Evolutionary conservation across 2,888 invertebrate genomes (phyloP), one percentile per base, ranked within the genome.

Genomic region (Brachyptera putata): DNA sequence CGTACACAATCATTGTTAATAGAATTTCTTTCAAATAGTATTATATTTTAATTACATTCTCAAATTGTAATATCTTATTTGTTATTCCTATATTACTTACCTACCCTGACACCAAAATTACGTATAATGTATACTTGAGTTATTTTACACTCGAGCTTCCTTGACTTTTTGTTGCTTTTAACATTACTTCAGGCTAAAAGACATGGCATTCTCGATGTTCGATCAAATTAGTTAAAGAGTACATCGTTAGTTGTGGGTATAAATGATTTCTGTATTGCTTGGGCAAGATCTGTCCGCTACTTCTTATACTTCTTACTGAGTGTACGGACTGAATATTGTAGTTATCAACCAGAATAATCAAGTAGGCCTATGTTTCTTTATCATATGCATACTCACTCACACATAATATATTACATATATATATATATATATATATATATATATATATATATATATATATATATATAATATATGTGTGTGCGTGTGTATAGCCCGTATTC

Each of bases 51-150:
- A 55, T 41, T 24, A 59, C 25, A 13, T 36, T 25, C 43, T 46
- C 43, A 26, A 41, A 25, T 22, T 53, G 18, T 24, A 57, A 14
- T 57, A 24, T 30, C 14, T 48, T 48, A 46, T 25, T 43, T 39
- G 43, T 21, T 50, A 49, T 59, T 55, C 36, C 25, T 48, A 48
- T 60, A 53, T 22, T 60, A 56, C 37, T 61, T 39, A 74, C 79
- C 83, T 83, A 88, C 87, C 88, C 88, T 88, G 87, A 87, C 87
- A 87, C 84, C 84, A 86, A 86, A 53, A 86, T 88, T 88, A 88
- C 87, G 88, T 87, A 88, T 87, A 84, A 86, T 84, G 85, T 86
- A 7, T 22, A 85, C 85, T 80, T 78, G 62, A 57, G 60, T 64
- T 34, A 50, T 50, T 50, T 34, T 21, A 50, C 16, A 50, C 50